These are phyloP conservation scores for Philypnodon macrostomus DNA, from an alignment of 2,797 vertebrate genomes.

Conservation along the genomic window DNA sequence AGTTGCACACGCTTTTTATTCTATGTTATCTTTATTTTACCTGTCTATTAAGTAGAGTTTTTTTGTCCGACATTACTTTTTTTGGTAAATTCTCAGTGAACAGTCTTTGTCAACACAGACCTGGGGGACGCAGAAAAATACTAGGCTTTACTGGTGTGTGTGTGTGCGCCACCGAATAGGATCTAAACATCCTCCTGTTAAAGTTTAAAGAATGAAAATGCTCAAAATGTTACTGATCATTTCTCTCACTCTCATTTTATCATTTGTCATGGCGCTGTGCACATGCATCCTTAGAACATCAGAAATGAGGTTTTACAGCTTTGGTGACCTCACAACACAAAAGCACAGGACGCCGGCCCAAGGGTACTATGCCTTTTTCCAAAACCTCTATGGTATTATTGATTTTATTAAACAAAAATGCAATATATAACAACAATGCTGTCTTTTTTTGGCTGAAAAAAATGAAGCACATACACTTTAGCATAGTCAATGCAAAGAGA, in stretches of 20 bases:
- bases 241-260: conserved; percentile 58
- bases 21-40: too few species aligned
- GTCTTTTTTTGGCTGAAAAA: too few species aligned
- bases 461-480: too few species aligned
- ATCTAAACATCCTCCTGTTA: conserved; percentile 65
- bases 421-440: too few species aligned
- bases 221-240: conserved; percentile 68
- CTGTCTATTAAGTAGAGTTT: too few species aligned
- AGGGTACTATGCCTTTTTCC: too few species aligned
- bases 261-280: conserved; percentile 59
- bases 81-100: conserved; percentile 45
- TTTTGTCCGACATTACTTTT: conserved; percentile 65
- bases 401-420: too few species aligned
- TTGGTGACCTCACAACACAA: conserved; percentile 54
- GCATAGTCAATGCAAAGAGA: too few species aligned
- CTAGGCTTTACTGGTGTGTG: conserved; percentile 59
- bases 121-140: conserved; percentile 56
- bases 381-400: too few species aligned
- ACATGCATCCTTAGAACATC: conserved; percentile 51
- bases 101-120: conserved; percentile 55
- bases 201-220: conserved; percentile 64
- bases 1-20: background rate
- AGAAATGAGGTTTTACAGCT: conserved; percentile 59
- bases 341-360: too few species aligned
- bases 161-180: conserved; percentile 54